Evolutionary conservation across 2,888 invertebrate species (phyloP).

Genomic region (Diarsia mendica): DNA sequence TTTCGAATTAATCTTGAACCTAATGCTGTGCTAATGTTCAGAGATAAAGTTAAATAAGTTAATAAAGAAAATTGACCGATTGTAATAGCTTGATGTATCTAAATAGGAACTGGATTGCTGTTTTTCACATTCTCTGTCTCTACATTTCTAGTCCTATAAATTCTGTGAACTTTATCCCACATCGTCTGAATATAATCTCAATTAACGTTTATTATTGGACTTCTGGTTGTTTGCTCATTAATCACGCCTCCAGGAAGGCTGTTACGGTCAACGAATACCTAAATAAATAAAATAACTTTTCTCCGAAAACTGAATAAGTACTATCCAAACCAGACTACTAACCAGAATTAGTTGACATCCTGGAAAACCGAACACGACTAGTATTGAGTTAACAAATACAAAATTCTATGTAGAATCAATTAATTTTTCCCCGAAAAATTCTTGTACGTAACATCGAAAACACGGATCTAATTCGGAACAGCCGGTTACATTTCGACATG

Average conservation of each 20-base stretch:
- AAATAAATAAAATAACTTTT: constrained; percentile 12
- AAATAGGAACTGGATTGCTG: background rate
- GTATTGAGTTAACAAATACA: background rate
- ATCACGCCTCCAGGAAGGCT: background rate
- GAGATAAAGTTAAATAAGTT: too few relatives aligned
- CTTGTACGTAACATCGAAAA: constrained; percentile 19
- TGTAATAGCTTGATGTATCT: too few relatives aligned
- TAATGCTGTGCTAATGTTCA: too few relatives aligned
- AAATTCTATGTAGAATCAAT: constrained; percentile 37
- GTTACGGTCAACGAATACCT: background rate
- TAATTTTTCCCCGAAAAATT: constrained; percentile 12
- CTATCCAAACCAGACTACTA: background rate
- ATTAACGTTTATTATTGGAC: background rate
- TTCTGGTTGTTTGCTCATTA: background rate
- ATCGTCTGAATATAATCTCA: background rate
- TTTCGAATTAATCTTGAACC: too few relatives aligned
- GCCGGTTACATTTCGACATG: constrained; percentile 54
- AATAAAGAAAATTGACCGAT: too few relatives aligned
- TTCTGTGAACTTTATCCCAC: background rate
- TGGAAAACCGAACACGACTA: background rate
- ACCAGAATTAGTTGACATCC: background rate
- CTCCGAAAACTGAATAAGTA: background rate
- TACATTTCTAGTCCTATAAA: background rate
- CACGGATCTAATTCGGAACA: constrained; percentile 39
- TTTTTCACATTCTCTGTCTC: too few relatives aligned